Evolutionary conservation across 2,888 invertebrate genomes (phyloP).

Genomic region (Acholoe squamosa): DNA sequence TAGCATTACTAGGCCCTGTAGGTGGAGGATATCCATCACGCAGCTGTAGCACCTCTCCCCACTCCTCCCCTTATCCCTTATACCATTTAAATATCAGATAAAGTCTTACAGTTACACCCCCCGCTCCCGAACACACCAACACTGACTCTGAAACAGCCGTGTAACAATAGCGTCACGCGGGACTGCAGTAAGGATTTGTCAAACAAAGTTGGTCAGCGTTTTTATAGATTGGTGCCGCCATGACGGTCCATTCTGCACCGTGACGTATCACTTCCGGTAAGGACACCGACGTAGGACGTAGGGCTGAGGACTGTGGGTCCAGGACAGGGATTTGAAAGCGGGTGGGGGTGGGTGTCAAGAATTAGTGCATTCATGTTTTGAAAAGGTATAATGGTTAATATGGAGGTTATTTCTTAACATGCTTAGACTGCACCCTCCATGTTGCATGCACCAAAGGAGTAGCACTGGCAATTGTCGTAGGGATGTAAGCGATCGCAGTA

Average conservation of each 20-base stretch:
- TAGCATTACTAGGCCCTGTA: neutral
- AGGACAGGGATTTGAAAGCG: too few relatives aligned
- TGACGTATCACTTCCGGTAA: slow-evolving; percentile 31
- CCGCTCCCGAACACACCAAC: neutral
- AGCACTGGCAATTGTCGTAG: too few relatives aligned
- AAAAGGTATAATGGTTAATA: too few relatives aligned
- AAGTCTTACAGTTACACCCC: neutral
- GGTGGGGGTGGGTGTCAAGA: neutral
- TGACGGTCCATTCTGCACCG: neutral
- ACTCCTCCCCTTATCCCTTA: neutral
- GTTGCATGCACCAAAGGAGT: too few relatives aligned
- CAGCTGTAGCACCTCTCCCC: neutral
- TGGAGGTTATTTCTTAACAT: too few relatives aligned
- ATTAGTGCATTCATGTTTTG: too few relatives aligned
- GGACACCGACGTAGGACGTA: neutral
- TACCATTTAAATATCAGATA: neutral
- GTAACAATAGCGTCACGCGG: neutral
- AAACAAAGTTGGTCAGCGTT: neutral
- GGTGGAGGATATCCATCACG: slow-evolving; percentile 24
- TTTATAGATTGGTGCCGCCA: neutral
- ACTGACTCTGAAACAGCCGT: neutral
- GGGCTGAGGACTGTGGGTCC: too few relatives aligned
- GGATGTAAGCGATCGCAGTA: too few relatives aligned
- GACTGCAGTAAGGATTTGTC: neutral
- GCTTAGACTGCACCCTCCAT: too few relatives aligned